Conservation (phyloP, 1,140 invertebrate species). For the Ceratina australensis region DNA sequence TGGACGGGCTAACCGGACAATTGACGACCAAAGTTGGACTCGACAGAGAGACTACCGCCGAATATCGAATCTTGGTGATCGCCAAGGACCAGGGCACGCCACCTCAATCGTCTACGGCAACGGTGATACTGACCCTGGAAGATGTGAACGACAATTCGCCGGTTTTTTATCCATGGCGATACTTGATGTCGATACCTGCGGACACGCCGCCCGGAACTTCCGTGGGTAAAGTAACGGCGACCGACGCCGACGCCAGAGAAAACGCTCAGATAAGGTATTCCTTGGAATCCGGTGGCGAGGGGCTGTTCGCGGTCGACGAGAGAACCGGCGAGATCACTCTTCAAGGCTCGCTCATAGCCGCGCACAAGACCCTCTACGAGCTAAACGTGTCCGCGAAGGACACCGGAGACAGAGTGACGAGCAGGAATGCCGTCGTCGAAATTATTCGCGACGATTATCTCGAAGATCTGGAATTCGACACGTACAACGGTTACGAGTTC, state of each 20-base stretch:
- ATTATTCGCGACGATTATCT: slow-evolving; percentile 86
- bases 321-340: slow-evolving; percentile 87
- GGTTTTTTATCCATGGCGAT: slow-evolving; percentile 91
- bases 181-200: slow-evolving; percentile 87
- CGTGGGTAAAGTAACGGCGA: slow-evolving; percentile 87
- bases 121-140: slow-evolving; percentile 88
- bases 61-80: slow-evolving; percentile 91
- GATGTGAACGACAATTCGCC: slow-evolving; percentile 96
- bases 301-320: slow-evolving; percentile 88
- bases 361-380: slow-evolving; percentile 85
- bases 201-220: slow-evolving; percentile 83
- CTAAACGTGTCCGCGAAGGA: slow-evolving; percentile 89
- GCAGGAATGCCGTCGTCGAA: slow-evolving; percentile 89
- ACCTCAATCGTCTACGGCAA: slow-evolving; percentile 91
- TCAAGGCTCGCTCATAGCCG: slow-evolving; percentile 82
- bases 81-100: slow-evolving; percentile 95
- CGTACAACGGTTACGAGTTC: slow-evolving; percentile 88
- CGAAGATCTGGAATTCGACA: slow-evolving; percentile 86
- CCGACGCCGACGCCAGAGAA: slow-evolving; percentile 90
- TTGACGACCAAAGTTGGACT: slow-evolving; percentile 88
- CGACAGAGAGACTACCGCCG: slow-evolving; percentile 89
- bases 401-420: slow-evolving; percentile 85
- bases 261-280: slow-evolving; percentile 89
- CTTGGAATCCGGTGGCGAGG: slow-evolving; percentile 87
- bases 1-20: slow-evolving; percentile 92